phyloP scores from a whole-genome alignment of 2,888 invertebrate genomes.

The Gerris lacustris region DNA sequence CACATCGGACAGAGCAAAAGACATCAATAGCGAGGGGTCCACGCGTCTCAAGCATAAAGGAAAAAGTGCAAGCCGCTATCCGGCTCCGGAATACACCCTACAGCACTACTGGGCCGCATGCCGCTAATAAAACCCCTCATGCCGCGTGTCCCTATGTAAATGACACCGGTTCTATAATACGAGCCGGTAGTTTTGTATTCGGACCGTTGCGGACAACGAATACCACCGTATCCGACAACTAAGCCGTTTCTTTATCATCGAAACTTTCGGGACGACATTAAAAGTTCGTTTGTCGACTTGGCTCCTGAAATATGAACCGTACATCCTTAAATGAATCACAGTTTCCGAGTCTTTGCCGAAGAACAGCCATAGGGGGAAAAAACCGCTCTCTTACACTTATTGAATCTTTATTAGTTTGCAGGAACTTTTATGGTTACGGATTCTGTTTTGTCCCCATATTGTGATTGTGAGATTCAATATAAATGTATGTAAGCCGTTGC shows the following conservation, averaged over 20 bases:
- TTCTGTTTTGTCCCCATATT: too few relatives aligned
- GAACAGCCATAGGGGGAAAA: too few relatives aligned
- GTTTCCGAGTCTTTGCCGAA: neutral
- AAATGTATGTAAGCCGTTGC: too few relatives aligned
- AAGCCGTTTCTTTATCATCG: neutral
- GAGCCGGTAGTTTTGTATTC: neutral
- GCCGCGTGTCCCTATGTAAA: neutral
- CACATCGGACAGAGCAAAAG: neutral
- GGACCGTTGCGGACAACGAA: neutral
- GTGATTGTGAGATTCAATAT: too few relatives aligned
- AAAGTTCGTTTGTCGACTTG: neutral
- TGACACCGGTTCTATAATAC: neutral
- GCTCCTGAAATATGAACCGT: neutral
- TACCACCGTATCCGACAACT: neutral
- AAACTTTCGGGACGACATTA: neutral
- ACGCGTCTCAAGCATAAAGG: neutral
- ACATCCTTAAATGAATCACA: slow-evolving; percentile 1
- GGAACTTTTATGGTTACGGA: too few relatives aligned
- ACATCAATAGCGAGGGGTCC: neutral
- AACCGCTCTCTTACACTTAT: too few relatives aligned
- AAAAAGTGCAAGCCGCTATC: neutral
- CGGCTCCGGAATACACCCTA: neutral
- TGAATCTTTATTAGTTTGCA: too few relatives aligned
- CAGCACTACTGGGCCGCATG: neutral
- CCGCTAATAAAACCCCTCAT: neutral